Base-by-base conservation (phyloP, 2,888 invertebrate species). In the Heterodera filipjevi region DNA sequence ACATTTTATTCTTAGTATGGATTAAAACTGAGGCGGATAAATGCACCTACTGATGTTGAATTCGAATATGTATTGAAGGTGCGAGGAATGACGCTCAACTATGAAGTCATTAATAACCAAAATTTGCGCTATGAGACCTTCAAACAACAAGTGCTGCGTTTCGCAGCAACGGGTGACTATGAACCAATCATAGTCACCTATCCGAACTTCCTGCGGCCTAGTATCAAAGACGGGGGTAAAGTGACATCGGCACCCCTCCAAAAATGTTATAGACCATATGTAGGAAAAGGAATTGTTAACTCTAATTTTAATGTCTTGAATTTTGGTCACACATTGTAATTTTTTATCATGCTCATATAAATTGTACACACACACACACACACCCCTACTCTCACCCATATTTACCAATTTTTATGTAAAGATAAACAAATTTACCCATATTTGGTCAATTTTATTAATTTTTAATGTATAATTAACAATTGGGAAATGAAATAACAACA, bases 81-180 rank as follows among this genome's bases (percentile, higher is more conserved):
- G 1, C 22, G 74, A 0, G 74, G 74, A 0, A 27, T 74, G 10
- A 73, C 73, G 12, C 33, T 73, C 14, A 74, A 74, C n/a, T 64
- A 2, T 12, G 39, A 39, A 6, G 39, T 39, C 8, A n/a, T 35
- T 16, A 14, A 3, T 8, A 46, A 30, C n/a, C 44, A 74, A 30
- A 16, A 14, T 2, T 3, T 74, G 2, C 74, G 30, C 5, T 74
- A 46, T 14, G 59, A 74, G 66, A 27, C 22, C 19, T 74, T 74
- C 66, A 74, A 74, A 49, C 59, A 74, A 49, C 30, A 74, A 74
- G 49, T 74, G 53, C 3, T 74, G 12, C 3, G 27, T 30, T 71
- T 32, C 27, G 32, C 30, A 27, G 33, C 44, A 14, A 39, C 39
- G 39, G 2, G 27, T 71, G 71, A 46, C 3, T 27, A 5, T 35